Evolutionary conservation across 2,888 invertebrate genomes (phyloP), one percentile per base, ranked within the genome.

Genomic region (Microchrysa polita): DNA sequence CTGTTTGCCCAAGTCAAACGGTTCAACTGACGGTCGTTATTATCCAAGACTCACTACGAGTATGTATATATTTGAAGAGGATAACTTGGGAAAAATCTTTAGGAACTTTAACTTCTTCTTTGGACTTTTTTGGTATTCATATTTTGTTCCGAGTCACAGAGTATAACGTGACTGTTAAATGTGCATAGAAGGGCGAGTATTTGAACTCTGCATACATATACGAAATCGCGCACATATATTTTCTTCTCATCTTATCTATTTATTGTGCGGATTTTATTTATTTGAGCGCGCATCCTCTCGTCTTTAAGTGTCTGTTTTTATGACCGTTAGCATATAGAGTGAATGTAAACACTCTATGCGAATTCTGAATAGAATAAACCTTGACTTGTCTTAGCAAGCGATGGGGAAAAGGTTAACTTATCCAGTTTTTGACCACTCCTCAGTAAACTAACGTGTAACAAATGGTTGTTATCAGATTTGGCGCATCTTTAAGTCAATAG

Each of bases 371-470:
- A 59, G 59, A 27, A 59, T 59, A 27, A 20, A 27, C 48, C 48
- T 48, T 48, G 48, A 48, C 48, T 48, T 12, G 48, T 48, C 48
- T 2, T n/a, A 2, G 12, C 12, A 5, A n/a, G 16, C 14, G 5
- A 14, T 22, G 22, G 14, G 59, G 20, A 5, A 44, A 44, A 65
- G 65, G 42, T 65, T 44, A 65, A 44, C 16, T 65, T 65, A 22
- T 23, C 4, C 10, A n/a, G 23, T 44, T 44, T 48, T 65, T 44
- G 65, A 65, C 65, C 65, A 65, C 65, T 65, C 65, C 65, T 65
- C 44, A 44, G 44, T 65, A 34, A n/a, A 65, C 65, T 65, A 65
- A 65, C 20, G 65, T 20, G 44, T 65, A 65, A 65, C 44, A 65
- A 65, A 65, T 65, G 65, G 65, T 44, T 44, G 12, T 65, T 65